Evolutionary conservation across 1,140 invertebrate genomes (phyloP).

Genomic region (Linepithema humile): DNA sequence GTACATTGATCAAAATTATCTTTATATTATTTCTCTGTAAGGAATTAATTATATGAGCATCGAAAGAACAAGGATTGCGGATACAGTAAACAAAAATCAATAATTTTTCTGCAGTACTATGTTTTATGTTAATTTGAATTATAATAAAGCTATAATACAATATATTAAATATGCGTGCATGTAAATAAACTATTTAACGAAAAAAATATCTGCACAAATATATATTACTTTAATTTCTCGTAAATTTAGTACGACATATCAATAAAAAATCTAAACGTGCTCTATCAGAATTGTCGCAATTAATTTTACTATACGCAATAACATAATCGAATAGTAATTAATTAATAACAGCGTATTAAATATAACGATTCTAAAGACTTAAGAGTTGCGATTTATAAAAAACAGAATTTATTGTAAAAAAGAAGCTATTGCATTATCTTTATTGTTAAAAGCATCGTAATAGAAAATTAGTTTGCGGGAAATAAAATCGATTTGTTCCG

Average conservation of each 20-base stretch:
- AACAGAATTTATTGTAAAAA: background rate
- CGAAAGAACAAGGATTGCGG: too few species aligned
- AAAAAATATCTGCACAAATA: background rate
- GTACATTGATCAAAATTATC: background rate
- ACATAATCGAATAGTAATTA: background rate
- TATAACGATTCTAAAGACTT: background rate
- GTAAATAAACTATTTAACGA: background rate
- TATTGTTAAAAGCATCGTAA: background rate
- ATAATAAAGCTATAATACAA: too few species aligned
- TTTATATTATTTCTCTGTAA: background rate
- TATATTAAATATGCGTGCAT: constrained; percentile 14
- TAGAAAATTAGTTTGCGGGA: constrained; percentile 4
- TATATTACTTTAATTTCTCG: background rate
- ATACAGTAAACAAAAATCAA: background rate
- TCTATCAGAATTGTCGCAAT: background rate
- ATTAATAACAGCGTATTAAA: constrained; percentile 8
- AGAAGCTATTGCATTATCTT: background rate
- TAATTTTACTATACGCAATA: background rate
- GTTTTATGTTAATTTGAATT: constrained; percentile 47
- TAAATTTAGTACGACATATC: background rate
- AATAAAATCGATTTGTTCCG: background rate
- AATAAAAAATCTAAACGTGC: constrained; percentile 23
- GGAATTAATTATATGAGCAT: too few species aligned
- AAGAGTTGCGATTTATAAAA: background rate
- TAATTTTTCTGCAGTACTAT: background rate